Evolutionary conservation across 2,888 invertebrate species (phyloP).

Genomic region (Xestia rhomboidea): DNA sequence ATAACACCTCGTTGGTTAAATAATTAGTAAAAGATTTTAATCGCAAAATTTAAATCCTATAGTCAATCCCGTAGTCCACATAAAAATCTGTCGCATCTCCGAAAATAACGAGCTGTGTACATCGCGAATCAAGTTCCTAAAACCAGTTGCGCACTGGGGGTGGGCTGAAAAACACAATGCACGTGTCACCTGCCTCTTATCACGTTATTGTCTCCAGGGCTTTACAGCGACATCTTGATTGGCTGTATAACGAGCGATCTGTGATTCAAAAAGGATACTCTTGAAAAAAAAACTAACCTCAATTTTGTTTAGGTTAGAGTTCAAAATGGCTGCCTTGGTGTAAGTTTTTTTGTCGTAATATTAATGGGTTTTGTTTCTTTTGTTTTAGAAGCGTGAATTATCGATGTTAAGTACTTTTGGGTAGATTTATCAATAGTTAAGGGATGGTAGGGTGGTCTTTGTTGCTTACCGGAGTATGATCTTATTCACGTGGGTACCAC

Average conservation of each 20-base stretch:
- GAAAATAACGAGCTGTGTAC: slow-evolving; percentile 66
- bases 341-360: slow-evolving; percentile 21
- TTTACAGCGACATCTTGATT: slow-evolving; percentile 73
- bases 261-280: slow-evolving; percentile 50
- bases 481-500: not conserved
- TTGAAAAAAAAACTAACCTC: slow-evolving; percentile 42
- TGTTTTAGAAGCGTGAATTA: slow-evolving; percentile 63
- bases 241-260: slow-evolving; percentile 63
- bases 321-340: slow-evolving; percentile 41
- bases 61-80: not conserved
- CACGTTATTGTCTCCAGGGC: slow-evolving; percentile 78
- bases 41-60: not conserved
- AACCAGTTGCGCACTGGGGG: slow-evolving; percentile 79
- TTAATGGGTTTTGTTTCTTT: slow-evolving; percentile 52
- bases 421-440: slow-evolving; percentile 36
- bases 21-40: not conserved
- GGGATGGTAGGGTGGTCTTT: slow-evolving; percentile 39
- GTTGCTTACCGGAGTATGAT: slow-evolving; percentile 17
- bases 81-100: slow-evolving; percentile 68
- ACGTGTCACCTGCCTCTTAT: slow-evolving; percentile 86
- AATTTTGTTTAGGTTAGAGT: slow-evolving; percentile 52
- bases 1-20: not conserved
- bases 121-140: slow-evolving; percentile 74
- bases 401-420: slow-evolving; percentile 58
- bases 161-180: slow-evolving; percentile 81